A percentile compares a stretch with the other conserved stretches of the same genome.
Evolutionary conservation across 2,797 vertebrate species (phyloP).

Genomic region (Pristis pectinata): DNA sequence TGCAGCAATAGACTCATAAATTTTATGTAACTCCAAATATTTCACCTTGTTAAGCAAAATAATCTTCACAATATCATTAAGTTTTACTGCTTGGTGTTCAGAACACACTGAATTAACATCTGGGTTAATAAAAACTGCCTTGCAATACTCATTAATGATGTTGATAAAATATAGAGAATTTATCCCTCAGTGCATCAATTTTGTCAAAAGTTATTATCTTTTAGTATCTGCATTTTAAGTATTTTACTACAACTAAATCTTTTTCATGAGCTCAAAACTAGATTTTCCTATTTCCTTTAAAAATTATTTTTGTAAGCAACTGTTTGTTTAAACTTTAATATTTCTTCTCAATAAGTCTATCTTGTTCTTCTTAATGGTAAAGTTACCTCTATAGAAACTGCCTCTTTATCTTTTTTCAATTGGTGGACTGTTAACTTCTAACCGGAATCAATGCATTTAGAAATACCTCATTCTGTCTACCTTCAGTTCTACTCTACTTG

Average conservation of each 20-base stretch:
- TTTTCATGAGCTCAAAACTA: not conserved
- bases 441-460: not conserved
- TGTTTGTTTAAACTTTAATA: not conserved
- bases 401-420: not conserved
- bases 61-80: not conserved
- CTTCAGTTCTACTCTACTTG: not conserved
- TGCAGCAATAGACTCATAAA: slow-evolving; percentile 8
- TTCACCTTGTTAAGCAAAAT: slow-evolving; percentile 27
- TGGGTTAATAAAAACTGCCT: not conserved
- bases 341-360: not conserved
- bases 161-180: not conserved
- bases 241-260: not conserved
- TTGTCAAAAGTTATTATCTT: not conserved
- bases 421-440: not conserved
- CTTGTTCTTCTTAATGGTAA: not conserved
- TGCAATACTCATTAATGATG: not conserved
- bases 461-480: not conserved
- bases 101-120: not conserved
- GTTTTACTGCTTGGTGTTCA: not conserved
- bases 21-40: not conserved
- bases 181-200: not conserved
- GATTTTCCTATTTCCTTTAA: not conserved
- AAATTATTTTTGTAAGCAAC: not conserved
- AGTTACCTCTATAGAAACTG: not conserved
- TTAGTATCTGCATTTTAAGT: not conserved